Percentiles rank a stretch among this genome's conserved stretches.
These are phyloP conservation scores for Simalia tracyae DNA, from an alignment of 2,797 vertebrate genomes.

Conservation along the genomic window DNA sequence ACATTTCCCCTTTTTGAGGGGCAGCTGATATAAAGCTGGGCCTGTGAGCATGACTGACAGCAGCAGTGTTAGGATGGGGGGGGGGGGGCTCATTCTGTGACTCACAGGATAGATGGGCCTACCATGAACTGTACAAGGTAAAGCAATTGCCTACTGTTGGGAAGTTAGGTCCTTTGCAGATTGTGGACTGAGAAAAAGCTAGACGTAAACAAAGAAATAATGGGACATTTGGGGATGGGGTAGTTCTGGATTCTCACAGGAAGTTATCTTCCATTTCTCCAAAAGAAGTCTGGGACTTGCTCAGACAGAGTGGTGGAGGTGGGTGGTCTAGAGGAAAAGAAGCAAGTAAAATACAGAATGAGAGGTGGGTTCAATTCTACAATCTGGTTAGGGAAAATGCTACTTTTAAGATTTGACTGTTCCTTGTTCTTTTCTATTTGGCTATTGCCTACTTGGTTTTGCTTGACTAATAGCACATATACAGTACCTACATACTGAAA, in stretches of 20 bases:
- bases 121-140: neutral
- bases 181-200: neutral
- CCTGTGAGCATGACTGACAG: neutral
- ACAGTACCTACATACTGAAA: neutral
- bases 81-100: neutral
- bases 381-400: neutral
- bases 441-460: slow-evolving; percentile 46
- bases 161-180: neutral
- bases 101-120: neutral
- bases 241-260: neutral
- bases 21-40: neutral
- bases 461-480: slow-evolving; percentile 40
- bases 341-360: neutral
- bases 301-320: neutral
- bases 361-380: neutral
- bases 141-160: neutral
- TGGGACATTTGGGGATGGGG: neutral
- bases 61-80: neutral
- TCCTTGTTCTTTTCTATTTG: slow-evolving; percentile 33
- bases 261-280: neutral
- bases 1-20: neutral
- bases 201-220: neutral
- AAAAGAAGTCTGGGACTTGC: neutral
- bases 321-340: neutral
- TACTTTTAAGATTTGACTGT: neutral